These are phyloP conservation scores for Anastatus disparis DNA, from an alignment of 1,140 invertebrate species.

Conservation along the genomic window DNA sequence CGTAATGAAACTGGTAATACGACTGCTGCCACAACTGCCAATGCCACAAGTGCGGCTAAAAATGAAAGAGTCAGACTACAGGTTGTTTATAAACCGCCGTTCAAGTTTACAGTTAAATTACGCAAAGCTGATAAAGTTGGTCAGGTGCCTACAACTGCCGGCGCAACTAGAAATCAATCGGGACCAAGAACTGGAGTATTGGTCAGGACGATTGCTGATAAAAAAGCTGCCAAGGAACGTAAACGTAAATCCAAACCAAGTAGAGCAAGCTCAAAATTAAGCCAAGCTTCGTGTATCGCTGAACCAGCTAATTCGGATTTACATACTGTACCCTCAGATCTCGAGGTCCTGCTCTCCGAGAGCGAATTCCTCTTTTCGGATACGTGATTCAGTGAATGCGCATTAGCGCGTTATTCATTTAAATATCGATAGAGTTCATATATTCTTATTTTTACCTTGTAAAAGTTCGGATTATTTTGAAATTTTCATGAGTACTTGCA, in stretches of 20 bases:
- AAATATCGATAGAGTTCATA: background rate
- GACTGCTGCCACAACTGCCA: background rate
- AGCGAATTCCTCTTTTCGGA: conserved; percentile 72
- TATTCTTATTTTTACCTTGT: too few species aligned
- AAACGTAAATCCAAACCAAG: conserved; percentile 31
- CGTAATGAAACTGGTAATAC: conserved; percentile 47
- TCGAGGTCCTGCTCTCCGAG: conserved; percentile 73
- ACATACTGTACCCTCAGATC: conserved; percentile 73
- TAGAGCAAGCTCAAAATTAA: conserved; percentile 30
- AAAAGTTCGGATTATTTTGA: too few species aligned
- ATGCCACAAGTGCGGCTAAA: conserved; percentile 27
- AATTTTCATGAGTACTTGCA: too few species aligned
- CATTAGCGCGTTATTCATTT: too few species aligned
- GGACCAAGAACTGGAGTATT: conserved; percentile 65
- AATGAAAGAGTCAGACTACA: conserved; percentile 79
- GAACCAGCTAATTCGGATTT: conserved; percentile 68
- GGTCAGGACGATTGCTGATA: conserved; percentile 50
- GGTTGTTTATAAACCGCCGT: conserved; percentile 86
- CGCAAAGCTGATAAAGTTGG: conserved; percentile 73
- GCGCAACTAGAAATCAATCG: conserved; percentile 15
- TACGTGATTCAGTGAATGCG: conserved; percentile 59
- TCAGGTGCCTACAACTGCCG: conserved; percentile 43
- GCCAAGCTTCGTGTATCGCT: conserved; percentile 48
- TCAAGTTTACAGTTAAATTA: conserved; percentile 84
- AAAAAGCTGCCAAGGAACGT: conserved; percentile 12